phyloP scores from a whole-genome alignment of 53 echinoderm and acorn worm species.

The Crossaster papposus region DNA sequence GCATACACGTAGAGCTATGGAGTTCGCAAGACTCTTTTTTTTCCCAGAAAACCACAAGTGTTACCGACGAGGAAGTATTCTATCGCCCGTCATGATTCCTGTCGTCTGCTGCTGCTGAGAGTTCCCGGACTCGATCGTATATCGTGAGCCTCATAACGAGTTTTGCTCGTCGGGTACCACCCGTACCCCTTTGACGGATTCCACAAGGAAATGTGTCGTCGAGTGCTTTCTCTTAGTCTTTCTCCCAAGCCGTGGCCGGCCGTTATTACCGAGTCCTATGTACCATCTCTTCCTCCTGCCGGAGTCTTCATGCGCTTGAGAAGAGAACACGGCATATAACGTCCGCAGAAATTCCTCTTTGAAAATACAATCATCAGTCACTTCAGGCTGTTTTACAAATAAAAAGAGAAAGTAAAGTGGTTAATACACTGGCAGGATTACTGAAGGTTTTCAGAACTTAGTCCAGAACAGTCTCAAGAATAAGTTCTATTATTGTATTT shows the following conservation, averaged over 20 bases:
- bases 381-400: slow-evolving; percentile 20
- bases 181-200: slow-evolving; percentile 1
- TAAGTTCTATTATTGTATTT: too few relatives aligned
- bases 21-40: slow-evolving; percentile 38
- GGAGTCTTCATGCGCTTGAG: neutral
- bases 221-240: slow-evolving; percentile 52
- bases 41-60: too few relatives aligned
- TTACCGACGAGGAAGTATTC: neutral
- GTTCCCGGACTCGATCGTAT: neutral
- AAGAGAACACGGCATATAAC: slow-evolving; percentile 54
- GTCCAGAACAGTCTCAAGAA: too few relatives aligned
- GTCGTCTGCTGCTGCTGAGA: slow-evolving; percentile 18
- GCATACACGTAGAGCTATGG: neutral
- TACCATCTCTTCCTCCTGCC: slow-evolving; percentile 47
- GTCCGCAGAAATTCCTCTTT: slow-evolving; percentile 53
- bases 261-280: slow-evolving; percentile 50
- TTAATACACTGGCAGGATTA: too few relatives aligned
- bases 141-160: neutral
- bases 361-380: slow-evolving; percentile 43
- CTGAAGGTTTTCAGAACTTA: too few relatives aligned
- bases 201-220: slow-evolving; percentile 59
- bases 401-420: neutral
- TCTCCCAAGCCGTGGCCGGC: slow-evolving; percentile 41
- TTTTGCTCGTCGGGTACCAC: slow-evolving; percentile 8
- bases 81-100: neutral